phyloP scores from a whole-genome alignment of 2,113 vertebrate species.

The Pterocles burchelli region DNA sequence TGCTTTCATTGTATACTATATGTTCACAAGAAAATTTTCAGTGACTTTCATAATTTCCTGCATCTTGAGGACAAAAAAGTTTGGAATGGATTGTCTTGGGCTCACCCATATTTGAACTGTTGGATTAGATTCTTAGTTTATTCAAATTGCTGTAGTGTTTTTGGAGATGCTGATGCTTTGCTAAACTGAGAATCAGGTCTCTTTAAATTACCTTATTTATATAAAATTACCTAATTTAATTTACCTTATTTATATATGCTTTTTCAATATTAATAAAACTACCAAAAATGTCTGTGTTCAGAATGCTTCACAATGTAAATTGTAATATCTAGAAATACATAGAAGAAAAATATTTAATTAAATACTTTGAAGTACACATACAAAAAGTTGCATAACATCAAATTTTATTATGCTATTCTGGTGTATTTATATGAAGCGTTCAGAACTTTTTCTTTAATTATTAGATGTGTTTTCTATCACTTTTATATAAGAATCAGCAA shows the following conservation, averaged over 20 bases:
- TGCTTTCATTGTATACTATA: neutral
- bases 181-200: neutral
- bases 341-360: neutral
- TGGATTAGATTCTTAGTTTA: neutral
- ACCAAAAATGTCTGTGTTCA: neutral
- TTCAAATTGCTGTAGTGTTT: neutral
- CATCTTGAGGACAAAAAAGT: neutral
- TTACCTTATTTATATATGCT: neutral
- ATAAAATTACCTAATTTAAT: no score
- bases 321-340: neutral
- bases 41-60: neutral
- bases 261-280: neutral
- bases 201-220: neutral
- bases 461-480: neutral
- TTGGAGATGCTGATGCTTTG: neutral
- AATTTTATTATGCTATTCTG: neutral
- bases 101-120: neutral
- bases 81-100: neutral
- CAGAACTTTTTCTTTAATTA: neutral
- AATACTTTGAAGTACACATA: neutral
- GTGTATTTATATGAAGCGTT: neutral
- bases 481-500: neutral
- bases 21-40: neutral
- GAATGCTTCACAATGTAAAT: neutral
- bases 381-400: neutral